These are phyloP conservation scores for Synergus laeviventris DNA, from an alignment of 2,888 invertebrate species.

Conservation along the genomic window DNA sequence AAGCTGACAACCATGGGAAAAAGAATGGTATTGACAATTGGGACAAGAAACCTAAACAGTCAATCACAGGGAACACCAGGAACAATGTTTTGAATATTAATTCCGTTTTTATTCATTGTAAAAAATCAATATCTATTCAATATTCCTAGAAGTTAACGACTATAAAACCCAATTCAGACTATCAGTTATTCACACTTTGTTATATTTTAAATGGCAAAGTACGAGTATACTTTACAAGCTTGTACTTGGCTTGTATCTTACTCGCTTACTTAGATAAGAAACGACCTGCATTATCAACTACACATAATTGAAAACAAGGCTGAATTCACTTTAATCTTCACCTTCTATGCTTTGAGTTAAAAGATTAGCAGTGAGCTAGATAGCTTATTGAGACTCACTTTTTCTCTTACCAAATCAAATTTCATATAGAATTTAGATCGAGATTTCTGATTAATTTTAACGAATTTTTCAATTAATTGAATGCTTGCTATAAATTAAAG, in stretches of 20 bases:
- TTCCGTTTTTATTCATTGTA: no score
- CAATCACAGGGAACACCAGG: no score
- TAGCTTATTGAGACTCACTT: background rate
- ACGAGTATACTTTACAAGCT: background rate
- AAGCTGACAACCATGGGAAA: background rate
- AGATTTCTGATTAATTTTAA: background rate
- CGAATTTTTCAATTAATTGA: background rate
- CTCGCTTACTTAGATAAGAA: conserved; percentile 11
- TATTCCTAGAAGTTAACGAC: background rate
- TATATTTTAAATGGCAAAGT: background rate
- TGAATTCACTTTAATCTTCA: background rate
- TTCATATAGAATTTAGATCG: no score
- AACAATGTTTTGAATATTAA: no score
- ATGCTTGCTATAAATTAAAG: no score
- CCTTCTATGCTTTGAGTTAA: background rate
- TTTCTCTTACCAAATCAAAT: background rate
- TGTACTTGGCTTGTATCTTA: background rate
- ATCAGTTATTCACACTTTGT: conserved; percentile 10
- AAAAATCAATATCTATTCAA: no score
- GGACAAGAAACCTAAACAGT: no score
- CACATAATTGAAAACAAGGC: conserved; percentile 1
- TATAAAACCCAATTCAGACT: background rate
- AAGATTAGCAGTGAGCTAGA: background rate
- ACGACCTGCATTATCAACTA: background rate
- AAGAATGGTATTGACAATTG: background rate